Evolutionary conservation across 2,797 vertebrate genomes (phyloP).

Genomic region (Karalla daura): DNA sequence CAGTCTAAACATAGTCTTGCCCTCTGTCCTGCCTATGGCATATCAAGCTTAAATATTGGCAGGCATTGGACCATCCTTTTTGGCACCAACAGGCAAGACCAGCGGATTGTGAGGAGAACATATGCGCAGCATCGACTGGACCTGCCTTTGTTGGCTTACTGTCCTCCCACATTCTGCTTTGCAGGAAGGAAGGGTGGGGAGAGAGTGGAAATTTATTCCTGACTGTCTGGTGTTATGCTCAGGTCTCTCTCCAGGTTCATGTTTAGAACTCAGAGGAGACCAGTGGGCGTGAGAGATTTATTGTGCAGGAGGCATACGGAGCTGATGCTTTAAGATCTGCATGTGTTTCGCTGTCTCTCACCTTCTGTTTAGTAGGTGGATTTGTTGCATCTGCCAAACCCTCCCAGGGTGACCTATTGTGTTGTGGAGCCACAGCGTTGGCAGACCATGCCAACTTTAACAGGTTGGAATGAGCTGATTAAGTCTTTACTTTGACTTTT

Average conservation of each 20-base stretch:
- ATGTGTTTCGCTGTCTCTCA: conserved; percentile 42
- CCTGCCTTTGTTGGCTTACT: conserved; percentile 36
- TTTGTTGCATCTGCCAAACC: conserved; percentile 16
- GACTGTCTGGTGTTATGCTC: conserved; percentile 35
- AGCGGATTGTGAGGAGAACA: conserved; percentile 50
- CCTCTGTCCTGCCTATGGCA: conserved; percentile 28
- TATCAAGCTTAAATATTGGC: conserved; percentile 57
- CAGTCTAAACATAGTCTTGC: conserved; percentile 51
- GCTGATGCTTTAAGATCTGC: conserved; percentile 23
- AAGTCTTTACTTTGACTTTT: no score
- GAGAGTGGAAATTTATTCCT: conserved; percentile 43
- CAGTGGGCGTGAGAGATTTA: conserved; percentile 50
- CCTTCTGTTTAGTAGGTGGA: conserved; percentile 40
- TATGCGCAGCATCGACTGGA: conserved; percentile 50
- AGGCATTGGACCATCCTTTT: conserved; percentile 22
- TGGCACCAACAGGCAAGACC: conserved; percentile 45
- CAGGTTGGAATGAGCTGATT: background rate
- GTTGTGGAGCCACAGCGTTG: background rate
- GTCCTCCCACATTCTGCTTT: conserved; percentile 45
- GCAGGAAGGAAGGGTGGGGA: conserved; percentile 27
- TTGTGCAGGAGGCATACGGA: conserved; percentile 28
- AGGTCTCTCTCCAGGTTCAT: conserved; percentile 38
- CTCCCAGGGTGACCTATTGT: conserved; percentile 23
- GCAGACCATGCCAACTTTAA: background rate
- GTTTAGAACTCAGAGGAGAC: conserved; percentile 45